Evolutionary conservation across 2,888 invertebrate genomes (phyloP).

Genomic region (Nemurella pictetii): DNA sequence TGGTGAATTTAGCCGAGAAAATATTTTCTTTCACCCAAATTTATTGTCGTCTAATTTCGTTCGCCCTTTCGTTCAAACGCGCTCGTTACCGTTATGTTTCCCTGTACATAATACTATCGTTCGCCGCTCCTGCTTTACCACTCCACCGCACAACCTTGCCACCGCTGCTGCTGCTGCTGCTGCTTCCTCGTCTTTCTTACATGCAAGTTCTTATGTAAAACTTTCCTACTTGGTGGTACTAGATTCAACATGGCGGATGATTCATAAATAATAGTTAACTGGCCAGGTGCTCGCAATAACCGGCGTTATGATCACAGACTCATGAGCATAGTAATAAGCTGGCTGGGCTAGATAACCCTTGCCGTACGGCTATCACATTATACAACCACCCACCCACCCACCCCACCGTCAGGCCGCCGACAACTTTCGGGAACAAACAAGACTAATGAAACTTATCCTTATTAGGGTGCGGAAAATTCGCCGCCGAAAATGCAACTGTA

Average conservation of each 20-base stretch:
- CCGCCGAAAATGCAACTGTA: background rate
- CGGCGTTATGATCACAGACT: constrained; percentile 1
- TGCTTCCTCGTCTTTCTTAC: background rate
- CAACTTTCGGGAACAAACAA: background rate
- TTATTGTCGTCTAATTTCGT: background rate
- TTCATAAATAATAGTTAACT: constrained; percentile 19
- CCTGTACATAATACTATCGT: background rate
- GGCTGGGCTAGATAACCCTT: background rate
- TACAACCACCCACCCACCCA: background rate
- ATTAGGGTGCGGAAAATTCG: background rate
- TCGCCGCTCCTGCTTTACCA: no score
- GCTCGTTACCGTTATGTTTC: background rate
- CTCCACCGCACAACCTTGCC: background rate
- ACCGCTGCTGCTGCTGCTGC: background rate
- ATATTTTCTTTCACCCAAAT: background rate
- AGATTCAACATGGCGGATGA: background rate
- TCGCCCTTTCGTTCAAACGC: background rate
- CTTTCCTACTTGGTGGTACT: constrained; percentile 1
- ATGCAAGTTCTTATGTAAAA: constrained; percentile 18
- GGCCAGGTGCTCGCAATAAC: constrained; percentile 20
- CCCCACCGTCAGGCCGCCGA: constrained; percentile 1
- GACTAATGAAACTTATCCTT: constrained; percentile 12
- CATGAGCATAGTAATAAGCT: background rate
- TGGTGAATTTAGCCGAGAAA: background rate
- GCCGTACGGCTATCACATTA: background rate